Evolutionary conservation across 2,888 invertebrate species (phyloP).

Genomic region (Torymus tubicola): DNA sequence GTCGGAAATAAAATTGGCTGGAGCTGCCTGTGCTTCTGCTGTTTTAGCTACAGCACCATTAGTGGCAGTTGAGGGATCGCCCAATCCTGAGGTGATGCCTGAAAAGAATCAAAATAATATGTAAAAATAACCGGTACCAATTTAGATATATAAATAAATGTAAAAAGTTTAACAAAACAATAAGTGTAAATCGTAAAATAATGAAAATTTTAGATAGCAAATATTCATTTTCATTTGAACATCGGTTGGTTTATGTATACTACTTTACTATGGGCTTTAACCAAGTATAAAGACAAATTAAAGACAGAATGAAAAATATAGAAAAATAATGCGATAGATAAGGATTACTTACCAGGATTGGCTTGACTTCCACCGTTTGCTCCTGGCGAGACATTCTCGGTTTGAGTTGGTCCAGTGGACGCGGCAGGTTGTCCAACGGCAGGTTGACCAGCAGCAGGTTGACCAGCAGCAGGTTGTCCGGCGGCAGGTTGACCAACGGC

Average conservation of each 20-base stretch:
- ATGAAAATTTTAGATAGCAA: too few relatives aligned
- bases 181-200: too few relatives aligned
- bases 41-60: conserved; percentile 24
- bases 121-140: too few relatives aligned
- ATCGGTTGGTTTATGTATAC: too few relatives aligned
- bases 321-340: too few relatives aligned
- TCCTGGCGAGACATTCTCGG: not conserved
- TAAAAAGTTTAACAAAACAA: too few relatives aligned
- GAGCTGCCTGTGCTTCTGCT: conserved; percentile 6
- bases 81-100: not conserved
- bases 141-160: too few relatives aligned
- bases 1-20: conserved; percentile 62
- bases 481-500: not conserved
- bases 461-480: not conserved
- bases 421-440: not conserved
- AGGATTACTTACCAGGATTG: conserved; percentile 4
- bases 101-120: too few relatives aligned
- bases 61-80: not conserved
- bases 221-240: too few relatives aligned
- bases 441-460: not conserved
- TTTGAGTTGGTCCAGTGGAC: not conserved
- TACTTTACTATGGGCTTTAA: too few relatives aligned
- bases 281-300: too few relatives aligned
- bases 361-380: not conserved
- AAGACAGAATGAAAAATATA: too few relatives aligned